Percentiles rank a stretch among this genome's conserved stretches.
These are phyloP conservation scores for Calcarius lapponicus DNA, from an alignment of 2,797 vertebrate species.

Conservation along the genomic window DNA sequence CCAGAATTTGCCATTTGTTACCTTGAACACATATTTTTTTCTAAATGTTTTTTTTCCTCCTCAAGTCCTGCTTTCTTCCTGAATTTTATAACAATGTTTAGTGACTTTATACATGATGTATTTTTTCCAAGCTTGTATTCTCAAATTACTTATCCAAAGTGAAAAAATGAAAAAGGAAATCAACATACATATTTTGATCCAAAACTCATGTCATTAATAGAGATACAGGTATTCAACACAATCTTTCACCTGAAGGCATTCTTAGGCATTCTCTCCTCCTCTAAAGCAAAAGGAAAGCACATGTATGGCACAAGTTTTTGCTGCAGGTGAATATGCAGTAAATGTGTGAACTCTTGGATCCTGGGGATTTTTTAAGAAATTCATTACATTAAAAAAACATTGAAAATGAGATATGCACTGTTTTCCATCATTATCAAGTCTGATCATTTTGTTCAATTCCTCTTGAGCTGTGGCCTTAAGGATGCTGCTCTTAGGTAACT, in stretches of 20 bases:
- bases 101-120: background rate
- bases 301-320: background rate
- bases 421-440: background rate
- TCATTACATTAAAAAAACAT: background rate
- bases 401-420: background rate
- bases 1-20: background rate
- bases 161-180: background rate
- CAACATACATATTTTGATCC: background rate
- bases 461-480: background rate
- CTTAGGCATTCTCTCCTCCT: background rate
- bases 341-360: background rate
- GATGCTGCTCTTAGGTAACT: background rate
- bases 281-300: background rate
- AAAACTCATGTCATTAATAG: background rate
- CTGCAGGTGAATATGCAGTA: background rate
- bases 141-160: background rate
- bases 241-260: background rate
- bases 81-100: background rate
- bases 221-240: conserved; percentile 2
- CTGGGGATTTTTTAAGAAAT: background rate
- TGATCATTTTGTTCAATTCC: background rate
- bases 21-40: background rate
- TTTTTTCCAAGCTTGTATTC: background rate
- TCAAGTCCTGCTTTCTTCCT: background rate
- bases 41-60: background rate